Base-by-base conservation (phyloP, 2,113 vertebrate species). In the Trinectes maculatus region DNA sequence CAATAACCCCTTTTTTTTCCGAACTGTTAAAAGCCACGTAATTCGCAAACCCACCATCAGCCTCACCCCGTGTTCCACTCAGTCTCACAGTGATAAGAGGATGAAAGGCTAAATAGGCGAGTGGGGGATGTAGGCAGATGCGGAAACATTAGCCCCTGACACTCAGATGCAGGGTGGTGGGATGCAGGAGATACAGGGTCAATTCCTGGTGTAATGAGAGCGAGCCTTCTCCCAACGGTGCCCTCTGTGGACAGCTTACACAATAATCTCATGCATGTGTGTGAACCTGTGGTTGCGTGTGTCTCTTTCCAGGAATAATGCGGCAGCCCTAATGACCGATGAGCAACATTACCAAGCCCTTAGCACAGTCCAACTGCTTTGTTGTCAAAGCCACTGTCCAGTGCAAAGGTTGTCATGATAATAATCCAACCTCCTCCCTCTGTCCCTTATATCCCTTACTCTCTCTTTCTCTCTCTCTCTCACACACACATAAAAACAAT, bases 201-300 rank as follows among this genome's bases (percentile, higher is more conserved):
- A 83, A 60, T 37, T 61, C 55, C 65, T 51, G 3, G 47, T 52
- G 72, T 83, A 89, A 87, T 87, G 84, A 86, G 65, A 33, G 74
- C 18, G 59, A 81, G 79, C 52, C 62, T 51, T 71, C 60, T 59
- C 80, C 77, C 77, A 78, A 72, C 44, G 53, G 71, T 72, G 63
- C 49, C 76, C 78, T 80, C 74, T 58, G 33, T 60, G 66, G 80
- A 71, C 18, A 26, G 66, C 54, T 84, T 87, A 87, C 63, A 67
- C 39, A 8, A 63, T 87, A 88, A 89, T 84, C 85, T 64, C 59
- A 59, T 80, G 74, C 67, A 49, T 52, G 64, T 40, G 59, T 58
- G 69, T 10, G 9, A 19, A 39, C 21, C 29, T 62, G 34, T 54
- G 51, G 44, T 57, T 0, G 42, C 42, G 19, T 49, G 39, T 24